Conservation (phyloP, 2,113 vertebrate genomes). For the Bos taurus region ARS-UCD2.0 NC_037331.1:33612501-33613000, state of each 20-base stretch:
- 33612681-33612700: neutral
- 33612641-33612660: neutral
- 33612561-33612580: neutral
- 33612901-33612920: conserved; percentile 48
- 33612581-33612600: neutral
- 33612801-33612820: conserved; percentile 11
- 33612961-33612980: neutral
- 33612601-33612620: neutral
- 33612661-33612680: neutral
- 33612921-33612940: neutral
- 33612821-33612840: conserved; percentile 40
- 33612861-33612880: conserved; percentile 43
- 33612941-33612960: conserved; percentile 16
- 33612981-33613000: conserved; percentile 11
- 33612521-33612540: neutral
- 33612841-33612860: conserved; percentile 57
- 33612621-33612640: neutral
- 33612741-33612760: conserved; percentile 53
- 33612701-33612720: conserved; percentile 5
- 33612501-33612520: neutral
- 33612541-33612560: neutral
- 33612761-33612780: conserved; percentile 26
- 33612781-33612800: conserved; percentile 31
- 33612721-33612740: conserved; percentile 39
- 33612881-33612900: conserved; percentile 41